phyloP scores from a whole-genome alignment of 2,113 vertebrate genomes.

The Pyxicephalus adspersus region DNA sequence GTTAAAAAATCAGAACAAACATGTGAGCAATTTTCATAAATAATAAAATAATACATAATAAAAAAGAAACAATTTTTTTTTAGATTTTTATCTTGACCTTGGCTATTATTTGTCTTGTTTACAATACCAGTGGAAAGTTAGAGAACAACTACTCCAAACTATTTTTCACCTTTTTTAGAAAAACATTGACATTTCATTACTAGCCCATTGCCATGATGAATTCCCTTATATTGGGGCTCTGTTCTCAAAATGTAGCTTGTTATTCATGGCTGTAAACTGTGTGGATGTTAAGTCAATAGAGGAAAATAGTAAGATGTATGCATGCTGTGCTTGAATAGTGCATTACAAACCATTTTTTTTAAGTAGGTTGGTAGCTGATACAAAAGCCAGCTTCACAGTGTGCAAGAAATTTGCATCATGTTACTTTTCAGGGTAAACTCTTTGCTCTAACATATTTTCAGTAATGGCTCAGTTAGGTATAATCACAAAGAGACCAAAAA shows the following conservation, averaged over 20 bases:
- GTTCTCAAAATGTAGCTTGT: not conserved
- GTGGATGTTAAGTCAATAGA: not conserved
- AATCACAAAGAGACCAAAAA: not conserved
- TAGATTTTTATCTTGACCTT: no score
- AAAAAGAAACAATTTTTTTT: no score
- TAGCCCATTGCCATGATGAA: no score
- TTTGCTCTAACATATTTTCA: slow-evolving; percentile 3
- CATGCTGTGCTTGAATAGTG: not conserved
- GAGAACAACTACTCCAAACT: no score
- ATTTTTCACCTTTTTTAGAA: no score
- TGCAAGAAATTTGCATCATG: slow-evolving; percentile 19
- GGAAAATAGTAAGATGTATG: not conserved
- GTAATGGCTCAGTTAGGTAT: slow-evolving; percentile 11
- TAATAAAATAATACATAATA: no score
- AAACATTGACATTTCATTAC: no score
- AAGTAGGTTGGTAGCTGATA: not conserved
- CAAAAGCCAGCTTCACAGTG: slow-evolving; percentile 2
- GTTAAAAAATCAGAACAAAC: no score
- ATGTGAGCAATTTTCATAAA: no score
- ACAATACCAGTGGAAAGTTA: no score
- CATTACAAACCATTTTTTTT: not conserved
- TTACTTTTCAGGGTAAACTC: slow-evolving; percentile 19
- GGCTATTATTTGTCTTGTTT: no score
- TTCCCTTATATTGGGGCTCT: no score
- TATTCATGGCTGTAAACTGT: not conserved